Conservation (phyloP, 2,113 vertebrate genomes). For the Neolamprologus hecqui region DNA sequence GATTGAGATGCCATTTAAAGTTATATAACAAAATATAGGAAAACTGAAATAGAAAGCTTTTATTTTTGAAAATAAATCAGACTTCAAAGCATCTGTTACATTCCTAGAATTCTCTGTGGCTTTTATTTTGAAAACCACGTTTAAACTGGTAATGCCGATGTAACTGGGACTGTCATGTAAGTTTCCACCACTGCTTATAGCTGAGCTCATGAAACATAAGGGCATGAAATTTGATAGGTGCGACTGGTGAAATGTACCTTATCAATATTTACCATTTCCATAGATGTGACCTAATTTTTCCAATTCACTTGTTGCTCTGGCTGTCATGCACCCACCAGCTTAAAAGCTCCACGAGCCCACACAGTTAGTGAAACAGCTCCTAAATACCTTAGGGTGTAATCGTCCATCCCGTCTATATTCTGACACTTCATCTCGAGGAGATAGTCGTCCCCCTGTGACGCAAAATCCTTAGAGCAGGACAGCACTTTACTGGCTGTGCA, state of each 20-base stretch:
- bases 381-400: background rate
- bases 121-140: background rate
- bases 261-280: background rate
- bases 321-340: background rate
- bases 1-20: background rate
- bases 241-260: background rate
- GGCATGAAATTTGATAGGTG: background rate
- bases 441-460: background rate
- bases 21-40: background rate
- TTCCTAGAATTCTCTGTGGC: background rate
- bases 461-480: background rate
- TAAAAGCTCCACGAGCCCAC: background rate
- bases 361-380: background rate
- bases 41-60: background rate
- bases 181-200: background rate
- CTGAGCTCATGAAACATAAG: background rate
- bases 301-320: background rate
- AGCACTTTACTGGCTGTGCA: background rate
- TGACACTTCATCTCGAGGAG: background rate
- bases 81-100: background rate
- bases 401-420: background rate
- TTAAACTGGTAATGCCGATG: background rate
- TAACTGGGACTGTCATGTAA: background rate
- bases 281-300: background rate
- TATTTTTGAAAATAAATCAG: background rate